Evolutionary conservation across 23 tunicate species (phyloP).

Genomic region (Trididemnum miniatum): DNA sequence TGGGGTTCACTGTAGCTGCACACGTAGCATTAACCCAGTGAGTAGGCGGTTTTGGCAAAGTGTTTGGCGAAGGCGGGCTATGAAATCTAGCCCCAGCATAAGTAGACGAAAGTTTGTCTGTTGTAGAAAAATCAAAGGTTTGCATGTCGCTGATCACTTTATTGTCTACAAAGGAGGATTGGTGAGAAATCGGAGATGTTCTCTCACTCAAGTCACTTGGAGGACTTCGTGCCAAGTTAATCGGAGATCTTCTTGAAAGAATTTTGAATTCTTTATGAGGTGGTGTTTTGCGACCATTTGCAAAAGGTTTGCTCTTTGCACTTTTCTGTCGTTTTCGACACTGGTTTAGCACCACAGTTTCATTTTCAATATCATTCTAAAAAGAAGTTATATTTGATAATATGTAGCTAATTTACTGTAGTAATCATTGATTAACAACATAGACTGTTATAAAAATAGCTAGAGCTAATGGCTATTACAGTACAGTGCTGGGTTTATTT

Average conservation of each 20-base stretch:
- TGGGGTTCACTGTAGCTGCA: slow-evolving; percentile 15
- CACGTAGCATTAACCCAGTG: slow-evolving; percentile 59
- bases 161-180: not conserved
- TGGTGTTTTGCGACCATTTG: slow-evolving; percentile 25
- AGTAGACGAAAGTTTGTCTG: not conserved
- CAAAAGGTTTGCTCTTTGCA: not conserved
- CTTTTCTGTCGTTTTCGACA: not conserved
- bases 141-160: not conserved
- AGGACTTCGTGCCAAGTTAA: slow-evolving; percentile 14
- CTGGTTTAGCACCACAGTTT: not conserved
- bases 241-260: slow-evolving; percentile 32
- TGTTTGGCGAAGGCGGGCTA: slow-evolving; percentile 55
- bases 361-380: not conserved
- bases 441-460: no score
- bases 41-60: slow-evolving; percentile 67
- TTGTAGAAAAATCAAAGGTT: not conserved
- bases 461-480: no score
- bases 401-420: no score
- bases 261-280: slow-evolving; percentile 43
- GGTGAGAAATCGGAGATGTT: not conserved
- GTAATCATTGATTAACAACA: no score
- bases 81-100: slow-evolving; percentile 80
- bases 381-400: no score
- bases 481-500: no score
- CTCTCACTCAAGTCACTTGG: not conserved